Conservation (phyloP, 2,797 vertebrate genomes). For the Danio aesculapii region DNA sequence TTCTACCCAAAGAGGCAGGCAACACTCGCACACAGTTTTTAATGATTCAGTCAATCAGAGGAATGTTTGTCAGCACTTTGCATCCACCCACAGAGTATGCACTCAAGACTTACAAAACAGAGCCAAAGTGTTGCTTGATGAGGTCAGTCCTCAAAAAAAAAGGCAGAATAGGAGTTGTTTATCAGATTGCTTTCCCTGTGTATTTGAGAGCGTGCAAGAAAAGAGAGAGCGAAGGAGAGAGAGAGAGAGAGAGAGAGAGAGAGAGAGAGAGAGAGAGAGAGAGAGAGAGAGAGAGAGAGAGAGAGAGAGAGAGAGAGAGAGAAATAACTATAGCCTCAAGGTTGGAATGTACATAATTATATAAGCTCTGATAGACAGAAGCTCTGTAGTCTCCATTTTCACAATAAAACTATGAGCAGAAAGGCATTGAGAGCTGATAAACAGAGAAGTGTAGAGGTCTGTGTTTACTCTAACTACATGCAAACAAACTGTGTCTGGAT, state of each 20-base stretch:
- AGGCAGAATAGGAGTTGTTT: conserved; percentile 46
- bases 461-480: conserved; percentile 1
- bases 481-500: conserved; percentile 5
- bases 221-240: background rate
- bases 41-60: conserved; percentile 50
- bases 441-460: conserved; percentile 18
- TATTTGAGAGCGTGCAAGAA: conserved; percentile 4
- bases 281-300: conserved; percentile 15
- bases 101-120: conserved; percentile 48
- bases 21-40: conserved; percentile 22
- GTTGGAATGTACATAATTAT: conserved; percentile 52
- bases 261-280: conserved; percentile 23
- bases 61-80: conserved; percentile 46
- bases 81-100: conserved; percentile 44
- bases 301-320: conserved; percentile 14
- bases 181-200: conserved; percentile 42
- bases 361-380: conserved; percentile 51
- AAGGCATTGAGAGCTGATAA: conserved; percentile 20
- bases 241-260: conserved; percentile 27
- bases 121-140: conserved; percentile 39
- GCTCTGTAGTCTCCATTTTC: conserved; percentile 38
- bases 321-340: conserved; percentile 52
- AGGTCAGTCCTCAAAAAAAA: conserved; percentile 42
- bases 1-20: conserved; percentile 33
- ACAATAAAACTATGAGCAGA: conserved; percentile 21